phyloP scores from a whole-genome alignment of 1,140 invertebrate species.

The Leptestheria dahalacensis region DNA sequence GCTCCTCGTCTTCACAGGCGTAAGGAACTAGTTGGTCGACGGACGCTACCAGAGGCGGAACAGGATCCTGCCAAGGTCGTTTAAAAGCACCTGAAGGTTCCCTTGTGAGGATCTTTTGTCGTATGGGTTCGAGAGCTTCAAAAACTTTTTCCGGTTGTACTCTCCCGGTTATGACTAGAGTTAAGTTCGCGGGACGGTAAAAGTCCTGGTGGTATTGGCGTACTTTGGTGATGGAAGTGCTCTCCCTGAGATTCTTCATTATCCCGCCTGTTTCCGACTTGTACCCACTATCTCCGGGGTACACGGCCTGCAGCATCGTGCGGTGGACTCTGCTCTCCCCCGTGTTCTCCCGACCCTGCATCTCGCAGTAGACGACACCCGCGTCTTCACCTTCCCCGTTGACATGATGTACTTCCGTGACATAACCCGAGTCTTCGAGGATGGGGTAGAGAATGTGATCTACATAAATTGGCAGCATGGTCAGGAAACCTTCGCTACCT shows the following conservation, averaged over 20 bases:
- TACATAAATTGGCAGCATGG: slow-evolving; percentile 73
- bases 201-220: slow-evolving; percentile 64
- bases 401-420: slow-evolving; percentile 84
- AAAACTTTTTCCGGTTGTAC: slow-evolving; percentile 62
- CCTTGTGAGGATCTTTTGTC: slow-evolving; percentile 59
- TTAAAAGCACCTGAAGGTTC: slow-evolving; percentile 39
- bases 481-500: slow-evolving; percentile 69
- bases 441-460: slow-evolving; percentile 76
- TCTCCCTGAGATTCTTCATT: slow-evolving; percentile 64
- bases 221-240: slow-evolving; percentile 63
- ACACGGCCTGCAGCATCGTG: slow-evolving; percentile 47
- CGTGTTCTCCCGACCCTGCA: slow-evolving; percentile 69
- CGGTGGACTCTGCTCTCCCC: slow-evolving; percentile 47
- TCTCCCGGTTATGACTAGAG: slow-evolving; percentile 65
- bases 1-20: slow-evolving; percentile 70
- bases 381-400: slow-evolving; percentile 72
- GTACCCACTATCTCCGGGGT: slow-evolving; percentile 66
- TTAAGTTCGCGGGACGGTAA: slow-evolving; percentile 80
- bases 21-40: slow-evolving; percentile 41
- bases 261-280: slow-evolving; percentile 69
- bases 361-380: slow-evolving; percentile 86
- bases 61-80: slow-evolving; percentile 55
- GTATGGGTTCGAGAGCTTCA: slow-evolving; percentile 48
- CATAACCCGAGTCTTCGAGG: slow-evolving; percentile 53
- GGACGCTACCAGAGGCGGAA: slow-evolving; percentile 43